Base-by-base conservation (phyloP, 2,113 vertebrate genomes). In the Todiramphus saurophagus region DNA sequence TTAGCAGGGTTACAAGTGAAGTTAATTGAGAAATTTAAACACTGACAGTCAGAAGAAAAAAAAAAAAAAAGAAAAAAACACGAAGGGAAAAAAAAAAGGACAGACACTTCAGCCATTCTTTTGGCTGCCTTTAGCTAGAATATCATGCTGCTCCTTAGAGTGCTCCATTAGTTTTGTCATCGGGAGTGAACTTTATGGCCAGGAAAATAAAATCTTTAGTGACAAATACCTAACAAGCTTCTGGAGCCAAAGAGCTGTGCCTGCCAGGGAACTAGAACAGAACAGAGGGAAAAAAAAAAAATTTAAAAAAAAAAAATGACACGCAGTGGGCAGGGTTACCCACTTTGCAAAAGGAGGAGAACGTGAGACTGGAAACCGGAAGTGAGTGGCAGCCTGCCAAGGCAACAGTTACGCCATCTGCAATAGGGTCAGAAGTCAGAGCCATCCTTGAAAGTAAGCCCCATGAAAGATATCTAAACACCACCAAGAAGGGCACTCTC, bases 311-410 rank as follows among this genome's bases (percentile, higher is more conserved):
- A 7, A 62, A n/a, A 56, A 46, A 64, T 72, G 31, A 46, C 33
- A 78, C n/a, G 66, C n/a, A 33, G 6, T 39, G 80, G 89, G 31
- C 35, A 58, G 77, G 62, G 62, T 83, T 92, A 58, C 41, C 62
- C 92, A 44, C 2, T 0, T 35, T 74, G 53, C 55, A 74, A 95
- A 82, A 70, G 73, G 46, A 87, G 72, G 55, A 58, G 80, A 87
- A 94, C 2, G 25, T 89, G 83, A 75, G 68, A 19, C 35, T 69
- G 62, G 53, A 46, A 82, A 66, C 11, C 16, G 74, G 95, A 89
- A 93, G 90, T 92, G 83, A 75, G 46, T 89, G 96, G 96, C 94
- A 89, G 67, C 31, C 94, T 92, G 95, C 95, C 96, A 96, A 96
- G 75, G 44, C 83, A 82, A 81, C 81, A 92, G 86, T 14, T 79